Conservation (phyloP, 2,113 vertebrate genomes). For the Eulacestoma nigropectus region DNA sequence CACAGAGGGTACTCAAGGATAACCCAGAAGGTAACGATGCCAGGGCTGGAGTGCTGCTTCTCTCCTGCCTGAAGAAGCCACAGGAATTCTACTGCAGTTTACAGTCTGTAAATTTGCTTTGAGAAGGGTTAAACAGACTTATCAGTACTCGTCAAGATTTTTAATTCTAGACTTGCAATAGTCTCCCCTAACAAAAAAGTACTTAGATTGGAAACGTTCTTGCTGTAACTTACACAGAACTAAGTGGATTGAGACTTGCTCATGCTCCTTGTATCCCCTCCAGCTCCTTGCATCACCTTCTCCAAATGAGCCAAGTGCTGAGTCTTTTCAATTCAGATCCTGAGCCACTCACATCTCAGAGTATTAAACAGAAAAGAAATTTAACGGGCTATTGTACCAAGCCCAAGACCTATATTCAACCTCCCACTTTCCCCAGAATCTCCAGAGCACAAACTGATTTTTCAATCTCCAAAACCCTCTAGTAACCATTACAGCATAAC, state of each 20-base stretch:
- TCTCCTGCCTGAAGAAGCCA: rapidly evolving
- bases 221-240: neutral
- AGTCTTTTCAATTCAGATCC: neutral
- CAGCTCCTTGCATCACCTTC: neutral
- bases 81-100: neutral
- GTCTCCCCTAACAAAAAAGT: neutral
- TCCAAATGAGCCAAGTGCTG: neutral
- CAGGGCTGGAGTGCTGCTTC: rapidly evolving
- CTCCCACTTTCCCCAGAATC: neutral
- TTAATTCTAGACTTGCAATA: neutral
- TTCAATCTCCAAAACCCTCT: neutral
- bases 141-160: neutral
- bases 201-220: neutral
- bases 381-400: rapidly evolving
- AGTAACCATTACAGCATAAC: neutral
- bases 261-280: neutral
- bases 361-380: neutral
- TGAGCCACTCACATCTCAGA: neutral
- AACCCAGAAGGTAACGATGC: rapidly evolving
- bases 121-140: neutral
- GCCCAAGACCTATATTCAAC: neutral
- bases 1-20: neutral
- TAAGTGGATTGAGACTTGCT: neutral
- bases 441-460: neutral
- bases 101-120: neutral